Base-by-base conservation (phyloP, 2,888 invertebrate genomes). In the Malthinus flaveolus region DNA sequence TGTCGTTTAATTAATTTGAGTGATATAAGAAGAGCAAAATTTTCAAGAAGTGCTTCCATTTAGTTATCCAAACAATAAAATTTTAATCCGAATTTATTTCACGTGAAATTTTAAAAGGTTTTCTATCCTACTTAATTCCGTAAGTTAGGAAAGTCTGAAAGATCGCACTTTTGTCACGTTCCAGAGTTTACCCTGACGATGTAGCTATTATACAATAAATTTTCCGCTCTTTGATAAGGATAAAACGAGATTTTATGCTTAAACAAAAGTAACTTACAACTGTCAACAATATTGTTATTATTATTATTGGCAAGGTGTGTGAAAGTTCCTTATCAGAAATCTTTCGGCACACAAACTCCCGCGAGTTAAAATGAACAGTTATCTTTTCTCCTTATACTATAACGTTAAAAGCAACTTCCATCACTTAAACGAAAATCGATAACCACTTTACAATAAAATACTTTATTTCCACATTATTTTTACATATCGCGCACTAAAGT, bases 21-120 rank as follows among this genome's bases (percentile, higher is more conserved):
- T n/a, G n/a, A n/a, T n/a, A n/a, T n/a, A n/a, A n/a, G n/a, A n/a
- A n/a, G n/a, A n/a, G n/a, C n/a, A n/a, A n/a, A n/a, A n/a, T n/a
- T n/a, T n/a, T n/a, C n/a, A 23, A 23, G 39, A 42, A 42, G 39
- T 42, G 39, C 15, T 42, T 42, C 15, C 39, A 42, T 42, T 42
- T 42, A 42, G 15, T 42, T 42, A 42, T 51, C 44, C 51, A 59
- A 59, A 59, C 55, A 59, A 50, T 35, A 51, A 42, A 66, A 67
- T 70, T 68, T 68, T 71, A 71, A 71, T 70, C 71, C 66, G 56
- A 69, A 70, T 69, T 70, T 71, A 71, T 70, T 68, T 68, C 70
- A 68, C 68, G 68, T 53, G 61, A 61, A 73, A 72, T 72, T 74
- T 73, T 72, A 71, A 73, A 73, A 72, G 71, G 72, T 68, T 70